These are phyloP conservation scores for Pangasius mekongensis DNA, from an alignment of 2,797 vertebrate genomes.

Conservation along the genomic window DNA sequence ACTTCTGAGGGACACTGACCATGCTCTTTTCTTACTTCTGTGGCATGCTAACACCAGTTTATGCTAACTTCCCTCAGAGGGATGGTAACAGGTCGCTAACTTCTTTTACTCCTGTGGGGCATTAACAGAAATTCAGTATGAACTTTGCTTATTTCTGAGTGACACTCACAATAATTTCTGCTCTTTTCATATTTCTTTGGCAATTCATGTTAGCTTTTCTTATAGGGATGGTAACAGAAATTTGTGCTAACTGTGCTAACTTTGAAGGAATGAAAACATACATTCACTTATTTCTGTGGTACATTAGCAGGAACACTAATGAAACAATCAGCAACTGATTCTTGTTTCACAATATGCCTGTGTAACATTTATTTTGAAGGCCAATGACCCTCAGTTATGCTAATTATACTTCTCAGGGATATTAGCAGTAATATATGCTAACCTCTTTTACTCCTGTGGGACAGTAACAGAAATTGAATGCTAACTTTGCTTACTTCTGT, in stretches of 20 bases:
- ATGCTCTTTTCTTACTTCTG: background rate
- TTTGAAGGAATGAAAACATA: background rate
- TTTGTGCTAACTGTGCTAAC: background rate
- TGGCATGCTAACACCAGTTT: background rate
- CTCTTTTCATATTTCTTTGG: background rate
- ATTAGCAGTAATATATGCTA: slow-evolving; percentile 5
- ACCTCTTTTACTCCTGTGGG: background rate
- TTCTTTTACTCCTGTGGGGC: background rate
- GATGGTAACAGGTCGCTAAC: background rate
- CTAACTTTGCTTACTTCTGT: slow-evolving; percentile 14
- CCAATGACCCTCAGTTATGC: background rate
- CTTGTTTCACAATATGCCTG: background rate
- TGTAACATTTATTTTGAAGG: background rate
- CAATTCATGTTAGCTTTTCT: background rate
- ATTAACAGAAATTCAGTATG: background rate
- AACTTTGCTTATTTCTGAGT: background rate
- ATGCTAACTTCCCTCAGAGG: background rate
- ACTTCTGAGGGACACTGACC: too few species aligned
- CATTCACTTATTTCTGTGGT: background rate
- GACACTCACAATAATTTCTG: background rate
- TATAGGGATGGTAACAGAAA: background rate
- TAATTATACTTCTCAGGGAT: slow-evolving; percentile 2
- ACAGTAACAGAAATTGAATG: background rate
- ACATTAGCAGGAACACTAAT: background rate
- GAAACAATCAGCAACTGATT: background rate